phyloP scores from a whole-genome alignment of 2,113 vertebrate species.

The Morone saxatilis region DNA sequence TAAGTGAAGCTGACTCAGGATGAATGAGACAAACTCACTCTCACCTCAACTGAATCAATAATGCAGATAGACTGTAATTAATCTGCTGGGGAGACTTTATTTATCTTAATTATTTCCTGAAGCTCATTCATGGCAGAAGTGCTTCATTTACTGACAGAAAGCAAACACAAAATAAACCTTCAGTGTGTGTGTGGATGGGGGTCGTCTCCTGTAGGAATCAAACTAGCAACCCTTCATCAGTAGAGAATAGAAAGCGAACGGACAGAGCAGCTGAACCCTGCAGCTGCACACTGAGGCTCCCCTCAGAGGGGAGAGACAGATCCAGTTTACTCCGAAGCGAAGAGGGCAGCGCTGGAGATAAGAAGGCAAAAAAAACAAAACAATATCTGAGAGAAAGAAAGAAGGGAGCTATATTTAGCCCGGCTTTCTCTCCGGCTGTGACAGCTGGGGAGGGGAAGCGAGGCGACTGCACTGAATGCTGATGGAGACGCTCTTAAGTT shows the following conservation, averaged over 20 bases:
- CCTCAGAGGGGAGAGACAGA: background rate
- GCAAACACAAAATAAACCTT: background rate
- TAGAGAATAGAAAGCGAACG: background rate
- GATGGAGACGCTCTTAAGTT: conserved; percentile 11
- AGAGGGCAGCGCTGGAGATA: conserved; percentile 19
- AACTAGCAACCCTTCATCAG: background rate
- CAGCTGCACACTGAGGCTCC: conserved; percentile 29
- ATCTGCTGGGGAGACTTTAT: conserved; percentile 28
- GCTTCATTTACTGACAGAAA: background rate
- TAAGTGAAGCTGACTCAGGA: too few relatives aligned
- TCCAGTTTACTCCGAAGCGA: background rate
- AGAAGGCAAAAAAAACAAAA: conserved; percentile 46
- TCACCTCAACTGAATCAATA: background rate
- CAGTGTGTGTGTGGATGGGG: background rate
- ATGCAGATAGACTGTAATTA: conserved; percentile 25
- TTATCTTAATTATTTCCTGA: conserved; percentile 36
- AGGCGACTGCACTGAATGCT: background rate
- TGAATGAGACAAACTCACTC: background rate
- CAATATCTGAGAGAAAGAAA: conserved; percentile 22
- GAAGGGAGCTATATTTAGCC: conserved; percentile 50
- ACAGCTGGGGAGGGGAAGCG: conserved; percentile 9
- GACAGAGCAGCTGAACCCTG: background rate
- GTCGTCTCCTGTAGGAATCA: background rate
- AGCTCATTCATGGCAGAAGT: background rate
- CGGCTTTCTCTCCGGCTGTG: conserved; percentile 4